Conservation (phyloP, 2,113 vertebrate genomes). For the Aplodontia rufa region DNA sequence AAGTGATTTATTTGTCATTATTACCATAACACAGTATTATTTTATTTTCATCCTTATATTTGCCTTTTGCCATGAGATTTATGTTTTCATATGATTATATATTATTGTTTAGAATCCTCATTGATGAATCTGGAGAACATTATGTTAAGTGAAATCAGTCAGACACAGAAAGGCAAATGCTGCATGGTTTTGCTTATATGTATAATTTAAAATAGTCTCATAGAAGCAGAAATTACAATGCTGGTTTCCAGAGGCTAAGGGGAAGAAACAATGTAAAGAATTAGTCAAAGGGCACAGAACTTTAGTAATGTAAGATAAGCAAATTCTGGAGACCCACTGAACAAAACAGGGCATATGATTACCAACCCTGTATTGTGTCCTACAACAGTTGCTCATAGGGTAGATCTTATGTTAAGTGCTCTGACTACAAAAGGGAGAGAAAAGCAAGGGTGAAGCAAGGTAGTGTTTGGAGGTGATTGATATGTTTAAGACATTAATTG, state of each 20-base stretch:
- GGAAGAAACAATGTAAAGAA: not conserved
- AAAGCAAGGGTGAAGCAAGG: not conserved
- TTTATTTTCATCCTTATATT: not conserved
- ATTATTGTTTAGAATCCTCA: not conserved
- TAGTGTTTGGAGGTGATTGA: not conserved
- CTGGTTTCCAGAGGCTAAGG: too few species aligned
- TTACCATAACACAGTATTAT: not conserved
- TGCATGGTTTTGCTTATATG: not conserved
- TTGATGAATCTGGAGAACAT: not conserved
- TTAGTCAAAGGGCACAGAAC: not conserved
- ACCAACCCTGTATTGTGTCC: not conserved
- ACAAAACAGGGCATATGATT: not conserved
- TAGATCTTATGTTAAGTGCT: not conserved
- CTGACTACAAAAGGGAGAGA: not conserved
- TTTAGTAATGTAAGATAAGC: not conserved
- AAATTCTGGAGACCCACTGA: not conserved
- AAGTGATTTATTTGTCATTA: not conserved
- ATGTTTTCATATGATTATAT: not conserved
- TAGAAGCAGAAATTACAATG: not conserved
- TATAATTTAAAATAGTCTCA: not conserved
- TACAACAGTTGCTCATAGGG: not conserved
- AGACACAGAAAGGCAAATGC: not conserved
- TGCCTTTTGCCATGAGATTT: not conserved
- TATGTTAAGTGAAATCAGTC: not conserved
- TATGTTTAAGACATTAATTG: not conserved